phyloP scores from a whole-genome alignment of 2,797 vertebrate genomes.

The Falco peregrinus region DNA sequence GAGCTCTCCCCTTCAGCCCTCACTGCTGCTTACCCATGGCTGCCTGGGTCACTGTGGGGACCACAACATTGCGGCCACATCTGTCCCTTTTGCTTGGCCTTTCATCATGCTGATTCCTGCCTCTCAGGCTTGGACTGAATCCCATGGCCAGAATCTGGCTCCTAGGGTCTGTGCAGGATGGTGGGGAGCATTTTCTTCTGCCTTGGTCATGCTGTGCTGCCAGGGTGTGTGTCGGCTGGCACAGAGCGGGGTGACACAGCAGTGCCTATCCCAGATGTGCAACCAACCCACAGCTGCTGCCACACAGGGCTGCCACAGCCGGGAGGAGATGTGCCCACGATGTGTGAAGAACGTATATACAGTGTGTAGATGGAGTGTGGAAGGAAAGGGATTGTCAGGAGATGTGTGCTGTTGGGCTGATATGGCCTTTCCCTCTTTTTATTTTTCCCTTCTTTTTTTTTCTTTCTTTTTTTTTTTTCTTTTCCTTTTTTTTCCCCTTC shows the following conservation, averaged over 20 bases:
- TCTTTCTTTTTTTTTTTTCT: slow-evolving; percentile 41
- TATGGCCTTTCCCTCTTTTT: not conserved
- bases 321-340: not conserved
- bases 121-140: not conserved
- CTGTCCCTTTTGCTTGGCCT: not conserved
- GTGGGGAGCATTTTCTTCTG: not conserved
- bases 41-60: not conserved
- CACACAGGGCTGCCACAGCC: not conserved
- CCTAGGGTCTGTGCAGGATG: not conserved
- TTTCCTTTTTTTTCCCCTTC: not conserved
- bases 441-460: not conserved
- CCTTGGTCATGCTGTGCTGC: not conserved
- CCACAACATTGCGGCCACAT: not conserved
- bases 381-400: not conserved
- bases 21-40: not conserved
- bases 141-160: not conserved
- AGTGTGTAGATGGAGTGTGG: not conserved
- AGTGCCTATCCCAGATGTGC: not conserved
- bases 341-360: not conserved
- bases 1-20: not conserved
- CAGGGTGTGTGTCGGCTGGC: not conserved
- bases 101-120: not conserved
- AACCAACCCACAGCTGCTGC: not conserved
- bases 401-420: not conserved
- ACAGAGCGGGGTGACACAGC: not conserved